Base-by-base conservation (phyloP, 2,797 vertebrate genomes). In the Pelodytes ibericus region DNA sequence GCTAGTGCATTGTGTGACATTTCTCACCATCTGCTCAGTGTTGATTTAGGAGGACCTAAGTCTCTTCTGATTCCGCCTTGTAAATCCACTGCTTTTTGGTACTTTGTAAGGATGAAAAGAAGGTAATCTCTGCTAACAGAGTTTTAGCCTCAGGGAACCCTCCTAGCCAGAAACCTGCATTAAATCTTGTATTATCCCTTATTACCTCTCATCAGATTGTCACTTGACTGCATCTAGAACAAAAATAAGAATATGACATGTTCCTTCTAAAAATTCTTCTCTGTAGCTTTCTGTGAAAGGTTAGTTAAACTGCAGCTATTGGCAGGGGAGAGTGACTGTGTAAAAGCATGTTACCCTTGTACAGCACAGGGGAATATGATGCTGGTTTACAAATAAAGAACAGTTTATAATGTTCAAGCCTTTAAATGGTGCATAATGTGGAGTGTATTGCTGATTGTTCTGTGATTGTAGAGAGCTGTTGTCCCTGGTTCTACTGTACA, bases 101-200 rank as follows among this genome's bases (percentile, higher is more conserved):
- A 96, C 93, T 94, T 97, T 97, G 96, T 91, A 89, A 88, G 92
- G 97, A 98, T 98, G 94, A 97, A 91, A 92, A 93, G 85, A 89
- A 92, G 88, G 92, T 98, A 97, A 98, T 97, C 96, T 90, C 82
- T 85, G 85, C 90, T 92, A 95, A 96, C 93, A 96, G 93, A 89
- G 93, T 94, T 94, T 98, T 98, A 97, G 93, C 96, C 95, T 97
- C 92, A 96, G 90, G 93, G 97, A 97, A 96, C 96, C 94, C 94
- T 92, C 91, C 91, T 91, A 89, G 92, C 94, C 96, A 98, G 94
- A 92, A 96, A 94, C 89, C 86, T 77, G 92, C 91, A 88, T 92
- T 96, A 96, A 98, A 94, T 96, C 93, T 95, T 94, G 96, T 96
- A 94, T 90, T 86, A 81, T 88, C 67, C 57, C 30, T 56, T 96